phyloP scores from a whole-genome alignment of 1,140 invertebrate species.

The Capitella teleta region DNA sequence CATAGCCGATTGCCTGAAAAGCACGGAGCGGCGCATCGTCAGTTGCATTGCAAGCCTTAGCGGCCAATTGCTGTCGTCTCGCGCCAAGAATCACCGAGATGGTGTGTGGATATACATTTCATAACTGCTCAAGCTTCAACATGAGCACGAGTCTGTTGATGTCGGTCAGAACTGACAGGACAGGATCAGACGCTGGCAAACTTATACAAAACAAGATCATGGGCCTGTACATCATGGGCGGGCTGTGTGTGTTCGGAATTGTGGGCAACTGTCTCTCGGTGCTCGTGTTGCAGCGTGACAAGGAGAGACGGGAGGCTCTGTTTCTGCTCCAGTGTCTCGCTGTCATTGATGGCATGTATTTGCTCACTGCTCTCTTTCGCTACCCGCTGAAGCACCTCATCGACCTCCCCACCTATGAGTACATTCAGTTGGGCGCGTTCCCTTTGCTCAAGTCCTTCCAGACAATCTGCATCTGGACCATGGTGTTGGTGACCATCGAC shows the following conservation, averaged over 20 bases:
- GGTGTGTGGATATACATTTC: no score
- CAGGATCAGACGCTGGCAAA: no score
- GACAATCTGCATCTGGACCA: slow-evolving; percentile 12
- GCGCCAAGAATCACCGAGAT: no score
- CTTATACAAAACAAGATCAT: no score
- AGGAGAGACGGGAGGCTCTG: slow-evolving; percentile 7
- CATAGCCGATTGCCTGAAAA: no score
- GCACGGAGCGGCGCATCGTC: no score
- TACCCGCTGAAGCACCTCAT: slow-evolving; percentile 8
- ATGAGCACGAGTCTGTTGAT: no score
- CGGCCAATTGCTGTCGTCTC: no score
- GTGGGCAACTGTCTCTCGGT: slow-evolving; percentile 8
- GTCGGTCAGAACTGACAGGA: no score
- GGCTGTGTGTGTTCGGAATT: slow-evolving; percentile 1
- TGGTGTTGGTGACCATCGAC: slow-evolving; percentile 10
- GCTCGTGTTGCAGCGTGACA: slow-evolving; percentile 7
- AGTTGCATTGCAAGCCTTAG: no score
- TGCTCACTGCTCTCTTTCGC: slow-evolving; percentile 5
- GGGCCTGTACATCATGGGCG: slow-evolving; percentile 6
- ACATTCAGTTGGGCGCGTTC: slow-evolving; percentile 4
- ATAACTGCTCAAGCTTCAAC: no score
- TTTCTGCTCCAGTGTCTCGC: slow-evolving; percentile 9
- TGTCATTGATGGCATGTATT: slow-evolving; percentile 5
- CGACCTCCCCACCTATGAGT: background rate
- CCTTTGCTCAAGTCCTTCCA: slow-evolving; percentile 9